Evolutionary conservation across 2,797 vertebrate genomes (phyloP), one percentile per base, ranked within the genome.

Genomic region (Peromyscus eremicus): DNA sequence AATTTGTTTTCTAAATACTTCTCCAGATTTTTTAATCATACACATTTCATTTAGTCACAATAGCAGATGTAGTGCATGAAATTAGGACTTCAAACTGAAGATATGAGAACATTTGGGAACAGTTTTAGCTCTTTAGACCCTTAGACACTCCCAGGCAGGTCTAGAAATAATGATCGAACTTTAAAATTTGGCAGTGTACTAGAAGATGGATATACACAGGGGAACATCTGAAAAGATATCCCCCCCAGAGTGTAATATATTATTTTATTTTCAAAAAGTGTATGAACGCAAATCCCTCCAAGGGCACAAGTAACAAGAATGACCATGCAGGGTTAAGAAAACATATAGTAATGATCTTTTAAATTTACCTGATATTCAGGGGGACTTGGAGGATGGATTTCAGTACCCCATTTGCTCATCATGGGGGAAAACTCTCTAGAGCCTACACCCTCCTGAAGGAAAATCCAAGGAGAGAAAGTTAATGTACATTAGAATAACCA

Each of bases 1-100:
- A 76, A 87, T 10, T 92, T 97, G 25, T 10, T 77, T 82, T 93
- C 29, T 73, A 90, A 60, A 85, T 82, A 71, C n/a, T 92, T 95
- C n/a, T 3, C 32, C 55, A 90, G 6, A 4, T 95, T 43, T 96
- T 95, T 62, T 40, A 62, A 62, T 81, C 12, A 84, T 23, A 73
- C 5, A 82, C 13, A 71, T 62, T 29, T 83, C 32, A 81, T 60
- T 96, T 92, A 86, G 11, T 96, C 25, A 81, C 12, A 94, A 88
- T 62, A 94, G 16, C 75, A 97, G 70, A 73, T 57, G 71, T 5
- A 68, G 16, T 91, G 2, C 16, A 52, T 25, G 34, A 7, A 57
- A 29, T 87, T 92, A 92, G 14, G 40, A 12, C 43, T 93, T 96
- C 34, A 82, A 90, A 40, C 21, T 84, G 66, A 94, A 2, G 7